phyloP scores from a whole-genome alignment of 2,888 invertebrate species.

The Oasisia sp. region DNA sequence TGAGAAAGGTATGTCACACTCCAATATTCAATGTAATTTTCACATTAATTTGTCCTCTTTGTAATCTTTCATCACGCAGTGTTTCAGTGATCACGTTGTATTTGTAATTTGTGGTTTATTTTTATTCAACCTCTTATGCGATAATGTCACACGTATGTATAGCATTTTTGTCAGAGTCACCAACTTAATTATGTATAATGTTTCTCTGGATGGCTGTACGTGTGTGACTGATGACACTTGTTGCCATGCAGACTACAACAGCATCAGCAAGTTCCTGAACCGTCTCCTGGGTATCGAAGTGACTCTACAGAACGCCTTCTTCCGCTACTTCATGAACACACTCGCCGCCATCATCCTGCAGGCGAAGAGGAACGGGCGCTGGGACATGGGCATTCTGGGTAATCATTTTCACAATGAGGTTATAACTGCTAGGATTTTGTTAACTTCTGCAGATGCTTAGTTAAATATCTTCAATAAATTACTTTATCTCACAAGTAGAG shows the following conservation, averaged over 20 bases:
- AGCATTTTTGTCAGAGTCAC: neutral
- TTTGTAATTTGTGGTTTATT: too few relatives aligned
- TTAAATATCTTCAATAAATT: neutral
- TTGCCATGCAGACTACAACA: slow-evolving; percentile 80
- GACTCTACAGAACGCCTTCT: slow-evolving; percentile 93
- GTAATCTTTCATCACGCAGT: neutral
- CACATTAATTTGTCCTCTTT: too few relatives aligned
- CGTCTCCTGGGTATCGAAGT: slow-evolving; percentile 96
- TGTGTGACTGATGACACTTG: slow-evolving; percentile 74
- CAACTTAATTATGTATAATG: neutral
- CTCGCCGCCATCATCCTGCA: slow-evolving; percentile 89
- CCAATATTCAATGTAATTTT: neutral
- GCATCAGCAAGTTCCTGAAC: slow-evolving; percentile 98
- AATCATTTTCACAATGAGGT: slow-evolving; percentile 26
- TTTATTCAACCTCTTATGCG: neutral
- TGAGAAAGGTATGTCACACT: slow-evolving; percentile 57
- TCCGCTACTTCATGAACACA: slow-evolving; percentile 97
- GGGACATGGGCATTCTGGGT: slow-evolving; percentile 90
- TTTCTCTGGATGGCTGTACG: slow-evolving; percentile 71
- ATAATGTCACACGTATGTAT: neutral
- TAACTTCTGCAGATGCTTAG: neutral
- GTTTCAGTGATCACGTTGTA: too few relatives aligned
- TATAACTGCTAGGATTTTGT: neutral
- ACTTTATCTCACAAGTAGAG: neutral
- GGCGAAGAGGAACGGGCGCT: slow-evolving; percentile 92